A percentile compares a stretch with the other conserved stretches of the same genome.
Conservation (phyloP, 2,113 vertebrate genomes). For the Ochotona curzoniae region DNA sequence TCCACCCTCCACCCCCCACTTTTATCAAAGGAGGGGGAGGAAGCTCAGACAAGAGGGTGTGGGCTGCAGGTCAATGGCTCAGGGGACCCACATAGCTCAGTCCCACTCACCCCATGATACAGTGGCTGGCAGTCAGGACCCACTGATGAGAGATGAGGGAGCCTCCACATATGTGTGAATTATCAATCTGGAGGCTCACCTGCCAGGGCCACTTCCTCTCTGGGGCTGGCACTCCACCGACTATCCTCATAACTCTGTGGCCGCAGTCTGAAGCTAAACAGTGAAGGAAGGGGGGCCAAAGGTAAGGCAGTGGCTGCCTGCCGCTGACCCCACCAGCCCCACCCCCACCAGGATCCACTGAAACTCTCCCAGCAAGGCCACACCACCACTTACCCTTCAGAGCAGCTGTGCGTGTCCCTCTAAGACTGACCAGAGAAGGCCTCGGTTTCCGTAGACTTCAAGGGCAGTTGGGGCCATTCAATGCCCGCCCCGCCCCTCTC, state of each 20-base stretch:
- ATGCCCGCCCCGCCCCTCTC: background rate
- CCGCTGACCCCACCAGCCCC: too few species aligned
- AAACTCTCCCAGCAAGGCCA: background rate
- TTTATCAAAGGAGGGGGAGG: background rate
- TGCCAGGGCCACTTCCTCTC: conserved; percentile 87
- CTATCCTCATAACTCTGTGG: background rate
- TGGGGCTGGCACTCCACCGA: background rate
- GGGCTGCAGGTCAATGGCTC: background rate
- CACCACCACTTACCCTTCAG: background rate
- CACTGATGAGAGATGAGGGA: conserved; percentile 83
- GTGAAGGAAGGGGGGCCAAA: background rate
- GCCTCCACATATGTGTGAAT: conserved; percentile 85
- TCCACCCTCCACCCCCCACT: too few species aligned
- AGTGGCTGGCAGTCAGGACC: conserved; percentile 83
- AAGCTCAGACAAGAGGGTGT: background rate
- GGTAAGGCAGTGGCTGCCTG: background rate
- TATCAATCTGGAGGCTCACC: conserved; percentile 83
- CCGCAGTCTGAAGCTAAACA: conserved; percentile 50
- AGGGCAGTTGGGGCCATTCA: background rate
- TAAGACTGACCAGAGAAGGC: background rate
- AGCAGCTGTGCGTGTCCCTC: background rate
- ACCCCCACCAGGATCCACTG: background rate
- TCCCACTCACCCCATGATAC: conserved; percentile 68
- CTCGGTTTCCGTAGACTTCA: background rate
- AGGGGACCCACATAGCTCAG: background rate